Base-by-base conservation (phyloP, 2,888 invertebrate genomes). In the Netelia melanura region DNA sequence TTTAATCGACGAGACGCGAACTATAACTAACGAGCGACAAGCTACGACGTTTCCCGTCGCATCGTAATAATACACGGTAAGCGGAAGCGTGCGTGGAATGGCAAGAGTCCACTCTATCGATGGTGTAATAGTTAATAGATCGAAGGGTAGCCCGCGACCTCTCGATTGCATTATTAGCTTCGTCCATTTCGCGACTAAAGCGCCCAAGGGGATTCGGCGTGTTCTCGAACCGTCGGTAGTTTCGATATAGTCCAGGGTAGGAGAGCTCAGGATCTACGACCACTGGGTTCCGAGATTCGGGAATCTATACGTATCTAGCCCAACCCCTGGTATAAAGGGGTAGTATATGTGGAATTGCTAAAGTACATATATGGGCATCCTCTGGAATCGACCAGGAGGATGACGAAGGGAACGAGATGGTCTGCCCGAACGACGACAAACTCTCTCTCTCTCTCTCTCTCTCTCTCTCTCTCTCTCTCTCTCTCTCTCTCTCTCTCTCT, bases 91-190 rank as follows among this genome's bases (percentile, higher is more conserved):
- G 30, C 30, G 30, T 30, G 30, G 30, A 30, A 30, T 30, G 30
- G 30, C 30, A 30, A 30, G 30, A 30, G 30, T 30, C 30, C 30
- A 30, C 61, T 23, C 25, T 56, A 82, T 82, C 48, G 82, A 72
- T 43, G 65, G n/a, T 58, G 78, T 70, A 78, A 79, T 72, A 68
- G 72, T 77, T 84, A 56, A 84, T 84, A 68, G 76, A 61, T 72
- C 25, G 70, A 56, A 68, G 17, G 65, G 65, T 72, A 72, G 14
- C 30, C 3, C 72, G 52, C 54, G 72, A 74, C 21, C 74, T 83
- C 78, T 58, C 82, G 70, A 85, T 85, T 74, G 81, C 78, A 81
- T 86, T 86, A 84, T 86, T 84, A 84, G 80, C 77, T 81, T 83
- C 84, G 77, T 84, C 83, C 84, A 84, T 81, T 86, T 84, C 61